phyloP scores from a whole-genome alignment of 2,888 invertebrate genomes.

The Nebria salina region DNA sequence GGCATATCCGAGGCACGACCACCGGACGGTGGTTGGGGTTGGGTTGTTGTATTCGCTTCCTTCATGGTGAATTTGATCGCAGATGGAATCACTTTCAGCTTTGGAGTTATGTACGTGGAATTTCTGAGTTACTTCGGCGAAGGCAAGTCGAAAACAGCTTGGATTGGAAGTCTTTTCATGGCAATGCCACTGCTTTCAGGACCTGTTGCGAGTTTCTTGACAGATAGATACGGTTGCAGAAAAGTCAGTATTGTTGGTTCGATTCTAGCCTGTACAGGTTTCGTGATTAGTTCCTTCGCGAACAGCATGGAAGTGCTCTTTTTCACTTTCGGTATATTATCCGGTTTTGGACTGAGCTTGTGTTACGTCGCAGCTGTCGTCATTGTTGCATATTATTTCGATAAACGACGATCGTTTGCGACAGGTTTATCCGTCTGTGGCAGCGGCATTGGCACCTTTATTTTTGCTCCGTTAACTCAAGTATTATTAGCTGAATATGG shows the following conservation, averaged over 20 bases:
- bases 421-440: constrained; percentile 89
- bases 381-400: constrained; percentile 90
- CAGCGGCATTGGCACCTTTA: constrained; percentile 87
- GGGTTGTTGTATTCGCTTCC: constrained; percentile 80
- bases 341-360: constrained; percentile 85
- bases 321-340: constrained; percentile 83
- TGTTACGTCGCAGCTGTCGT: constrained; percentile 93
- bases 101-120: constrained; percentile 89
- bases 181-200: constrained; percentile 89
- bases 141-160: constrained; percentile 86
- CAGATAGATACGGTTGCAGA: constrained; percentile 85
- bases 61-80: constrained; percentile 91
- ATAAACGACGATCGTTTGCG: constrained; percentile 83
- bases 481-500: constrained; percentile 79
- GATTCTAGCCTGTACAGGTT: constrained; percentile 78
- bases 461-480: constrained; percentile 84
- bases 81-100: constrained; percentile 92
- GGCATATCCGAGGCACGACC: constrained; percentile 75
- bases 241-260: constrained; percentile 82
- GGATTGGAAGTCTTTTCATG: constrained; percentile 91
- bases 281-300: constrained; percentile 79
- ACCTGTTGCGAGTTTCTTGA: constrained; percentile 84
- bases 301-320: constrained; percentile 81
- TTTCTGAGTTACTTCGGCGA: constrained; percentile 86
- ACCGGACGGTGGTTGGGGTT: constrained; percentile 93